A percentile compares a stretch with the other conserved stretches of the same genome.
Evolutionary conservation across 2,888 invertebrate genomes (phyloP).

Genomic region (Fissipunctia ypsillon): DNA sequence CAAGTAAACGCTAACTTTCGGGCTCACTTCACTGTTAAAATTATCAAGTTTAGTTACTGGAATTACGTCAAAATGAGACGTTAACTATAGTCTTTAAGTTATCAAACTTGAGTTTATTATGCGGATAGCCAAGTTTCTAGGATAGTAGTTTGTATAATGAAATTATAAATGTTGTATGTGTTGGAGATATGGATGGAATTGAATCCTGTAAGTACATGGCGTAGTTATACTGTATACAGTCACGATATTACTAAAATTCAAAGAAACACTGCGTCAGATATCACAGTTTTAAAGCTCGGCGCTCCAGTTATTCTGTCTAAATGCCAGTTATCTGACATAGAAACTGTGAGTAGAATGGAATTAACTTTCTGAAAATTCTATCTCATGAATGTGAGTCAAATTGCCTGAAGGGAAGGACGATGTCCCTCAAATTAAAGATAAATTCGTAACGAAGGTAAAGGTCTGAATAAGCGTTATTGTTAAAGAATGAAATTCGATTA

Average conservation of each 20-base stretch:
- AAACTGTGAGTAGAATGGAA: slow-evolving; percentile 12
- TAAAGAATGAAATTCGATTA: neutral
- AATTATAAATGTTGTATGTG: slow-evolving; percentile 36
- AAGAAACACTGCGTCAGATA: neutral
- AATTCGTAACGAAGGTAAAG: slow-evolving; percentile 1
- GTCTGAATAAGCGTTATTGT: neutral
- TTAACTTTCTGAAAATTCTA: slow-evolving; percentile 11
- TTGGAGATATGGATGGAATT: neutral
- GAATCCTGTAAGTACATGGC: slow-evolving; percentile 5
- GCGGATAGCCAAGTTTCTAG: slow-evolving; percentile 32
- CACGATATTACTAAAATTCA: neutral
- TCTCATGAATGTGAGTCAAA: slow-evolving; percentile 15
- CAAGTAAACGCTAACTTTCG: slow-evolving; percentile 16
- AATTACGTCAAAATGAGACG: slow-evolving; percentile 33
- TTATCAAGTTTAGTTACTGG: slow-evolving; percentile 30
- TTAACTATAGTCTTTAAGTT: slow-evolving; percentile 56
- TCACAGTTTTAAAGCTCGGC: neutral
- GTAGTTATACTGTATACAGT: neutral
- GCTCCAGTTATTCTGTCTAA: neutral
- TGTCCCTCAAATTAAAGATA: neutral
- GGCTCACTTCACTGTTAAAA: slow-evolving; percentile 7
- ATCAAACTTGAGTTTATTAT: slow-evolving; percentile 26
- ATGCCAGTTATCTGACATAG: slow-evolving; percentile 12
- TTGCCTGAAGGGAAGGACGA: slow-evolving; percentile 12
- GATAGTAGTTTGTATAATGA: slow-evolving; percentile 28